phyloP scores from a whole-genome alignment of 2,888 invertebrate genomes.

The Rotaria macrura region DNA sequence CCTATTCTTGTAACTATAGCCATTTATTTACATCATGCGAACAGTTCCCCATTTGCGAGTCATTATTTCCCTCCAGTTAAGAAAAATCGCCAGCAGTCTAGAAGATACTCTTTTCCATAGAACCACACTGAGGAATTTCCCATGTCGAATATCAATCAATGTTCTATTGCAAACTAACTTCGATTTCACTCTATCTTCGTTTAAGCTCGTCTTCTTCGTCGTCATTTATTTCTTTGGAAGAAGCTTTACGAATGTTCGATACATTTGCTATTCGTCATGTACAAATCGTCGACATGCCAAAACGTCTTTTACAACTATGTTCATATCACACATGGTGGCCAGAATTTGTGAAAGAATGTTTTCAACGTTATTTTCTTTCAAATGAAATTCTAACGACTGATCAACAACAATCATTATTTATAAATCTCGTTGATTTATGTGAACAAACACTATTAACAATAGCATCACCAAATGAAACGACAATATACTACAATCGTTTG shows the following conservation, averaged over 20 bases:
- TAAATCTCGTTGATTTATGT: background rate
- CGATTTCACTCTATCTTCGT: background rate
- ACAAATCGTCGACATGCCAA: background rate
- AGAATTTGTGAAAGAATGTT: conserved; percentile 8
- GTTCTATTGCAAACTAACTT: no score
- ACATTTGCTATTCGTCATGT: conserved; percentile 10
- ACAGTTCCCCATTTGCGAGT: no score
- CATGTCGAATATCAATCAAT: no score
- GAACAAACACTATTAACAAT: conserved; percentile 6
- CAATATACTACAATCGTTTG: background rate
- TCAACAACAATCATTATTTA: background rate
- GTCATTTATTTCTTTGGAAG: background rate
- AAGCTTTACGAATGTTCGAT: background rate
- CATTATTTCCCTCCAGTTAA: no score
- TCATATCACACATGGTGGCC: conserved; percentile 11
- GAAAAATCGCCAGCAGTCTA: no score
- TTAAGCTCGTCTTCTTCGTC: background rate
- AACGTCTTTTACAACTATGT: background rate
- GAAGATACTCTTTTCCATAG: no score
- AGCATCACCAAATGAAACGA: background rate
- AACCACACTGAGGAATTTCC: no score
- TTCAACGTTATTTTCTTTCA: background rate
- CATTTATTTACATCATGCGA: no score
- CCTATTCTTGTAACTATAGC: no score
- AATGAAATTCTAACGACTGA: background rate